Evolutionary conservation across 1,140 invertebrate species (phyloP).

Genomic region (Portunus trituberculatus): DNA sequence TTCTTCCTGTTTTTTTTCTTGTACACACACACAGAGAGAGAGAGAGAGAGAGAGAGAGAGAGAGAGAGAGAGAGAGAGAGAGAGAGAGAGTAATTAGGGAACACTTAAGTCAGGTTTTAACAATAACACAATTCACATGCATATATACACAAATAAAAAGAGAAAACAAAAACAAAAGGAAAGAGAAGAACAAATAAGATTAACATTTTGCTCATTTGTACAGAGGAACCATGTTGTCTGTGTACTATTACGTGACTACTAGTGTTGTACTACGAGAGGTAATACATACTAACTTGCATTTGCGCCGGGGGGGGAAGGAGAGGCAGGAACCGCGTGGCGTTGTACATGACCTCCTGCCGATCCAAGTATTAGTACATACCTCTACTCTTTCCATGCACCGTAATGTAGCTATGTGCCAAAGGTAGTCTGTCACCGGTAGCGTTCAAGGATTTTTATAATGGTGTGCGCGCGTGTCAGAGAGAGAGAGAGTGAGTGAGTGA

Average conservation of each 20-base stretch:
- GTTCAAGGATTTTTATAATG: constrained; percentile 66
- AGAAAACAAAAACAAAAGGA: neutral
- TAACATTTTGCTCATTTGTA: constrained; percentile 69
- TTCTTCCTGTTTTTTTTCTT: constrained; percentile 62
- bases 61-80: neutral
- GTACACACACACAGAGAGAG: neutral
- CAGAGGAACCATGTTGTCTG: constrained; percentile 62
- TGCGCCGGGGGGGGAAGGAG: no score
- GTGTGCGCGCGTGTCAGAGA: neutral
- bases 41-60: no score
- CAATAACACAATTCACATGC: no score
- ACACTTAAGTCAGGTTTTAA: neutral
- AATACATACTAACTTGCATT: no score
- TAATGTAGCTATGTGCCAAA: constrained; percentile 72
- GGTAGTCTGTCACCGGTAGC: constrained; percentile 68
- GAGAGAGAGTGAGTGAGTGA: no score
- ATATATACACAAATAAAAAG: no score
- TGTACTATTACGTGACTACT: constrained; percentile 44
- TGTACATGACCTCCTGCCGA: constrained; percentile 68
- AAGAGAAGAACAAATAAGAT: neutral
- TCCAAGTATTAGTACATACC: constrained; percentile 72
- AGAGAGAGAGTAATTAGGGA: neutral
- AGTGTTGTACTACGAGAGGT: constrained; percentile 43
- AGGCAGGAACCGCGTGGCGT: no score
- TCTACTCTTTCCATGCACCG: constrained; percentile 55